Evolutionary conservation across 2,888 invertebrate species (phyloP).

Genomic region (Drosophila rubida): DNA sequence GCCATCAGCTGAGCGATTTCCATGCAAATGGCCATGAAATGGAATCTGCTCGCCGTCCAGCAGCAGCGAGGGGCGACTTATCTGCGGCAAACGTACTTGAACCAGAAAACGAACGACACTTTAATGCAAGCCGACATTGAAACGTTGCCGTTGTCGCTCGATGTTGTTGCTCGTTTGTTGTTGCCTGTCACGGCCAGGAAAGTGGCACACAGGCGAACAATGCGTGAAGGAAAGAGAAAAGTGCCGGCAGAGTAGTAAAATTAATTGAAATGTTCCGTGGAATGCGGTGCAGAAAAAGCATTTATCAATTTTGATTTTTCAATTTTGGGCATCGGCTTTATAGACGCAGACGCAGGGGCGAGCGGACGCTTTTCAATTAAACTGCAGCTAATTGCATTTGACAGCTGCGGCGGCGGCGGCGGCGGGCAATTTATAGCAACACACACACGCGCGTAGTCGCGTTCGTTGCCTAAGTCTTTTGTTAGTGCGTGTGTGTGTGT

Average conservation of each 20-base stretch:
- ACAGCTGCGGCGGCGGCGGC: constrained; percentile 58
- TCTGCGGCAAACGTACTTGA: constrained; percentile 81
- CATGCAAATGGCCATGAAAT: constrained; percentile 83
- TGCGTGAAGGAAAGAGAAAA: constrained; percentile 62
- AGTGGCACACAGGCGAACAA: constrained; percentile 65
- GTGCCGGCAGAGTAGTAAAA: constrained; percentile 57
- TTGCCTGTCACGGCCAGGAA: constrained; percentile 57
- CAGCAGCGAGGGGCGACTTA: constrained; percentile 38
- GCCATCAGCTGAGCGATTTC: constrained; percentile 69
- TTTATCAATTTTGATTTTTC: constrained; percentile 47
- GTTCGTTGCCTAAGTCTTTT: constrained; percentile 77
- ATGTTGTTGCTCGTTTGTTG: constrained; percentile 9
- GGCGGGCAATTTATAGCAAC: constrained; percentile 43
- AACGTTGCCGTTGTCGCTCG: constrained; percentile 61
- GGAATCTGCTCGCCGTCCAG: constrained; percentile 66
- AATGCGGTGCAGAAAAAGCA: constrained; percentile 47
- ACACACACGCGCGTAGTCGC: constrained; percentile 42
- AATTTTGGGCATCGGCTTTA: constrained; percentile 67
- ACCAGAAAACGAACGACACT: constrained; percentile 82
- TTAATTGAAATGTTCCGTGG: constrained; percentile 66
- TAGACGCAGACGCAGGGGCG: background rate
- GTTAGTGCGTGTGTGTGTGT: constrained; percentile 37
- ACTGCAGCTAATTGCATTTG: constrained; percentile 73
- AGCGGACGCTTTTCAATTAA: constrained; percentile 70
- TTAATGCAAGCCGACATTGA: constrained; percentile 82